Percentiles rank a stretch among this genome's conserved stretches.
Evolutionary conservation across 2,888 invertebrate genomes (phyloP).

Genomic region (Sinotaia quadrata): DNA sequence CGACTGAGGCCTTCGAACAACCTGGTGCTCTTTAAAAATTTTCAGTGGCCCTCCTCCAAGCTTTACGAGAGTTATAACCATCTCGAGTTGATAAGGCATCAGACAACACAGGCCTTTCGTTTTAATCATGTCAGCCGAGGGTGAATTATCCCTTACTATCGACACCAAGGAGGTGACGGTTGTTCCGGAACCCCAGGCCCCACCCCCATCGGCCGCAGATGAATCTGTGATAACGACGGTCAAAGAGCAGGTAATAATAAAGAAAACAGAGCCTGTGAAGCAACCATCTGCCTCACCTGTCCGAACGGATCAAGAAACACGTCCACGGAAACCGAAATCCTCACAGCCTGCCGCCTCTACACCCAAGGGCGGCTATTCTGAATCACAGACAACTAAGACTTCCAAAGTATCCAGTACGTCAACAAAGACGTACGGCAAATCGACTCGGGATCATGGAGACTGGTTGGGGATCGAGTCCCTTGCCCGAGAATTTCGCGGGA

Average conservation of each 20-base stretch:
- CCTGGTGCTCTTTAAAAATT: too few species aligned
- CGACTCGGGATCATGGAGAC: conserved; percentile 35
- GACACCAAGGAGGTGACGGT: conserved; percentile 12
- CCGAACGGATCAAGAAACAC: conserved; percentile 28
- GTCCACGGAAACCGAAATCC: conserved; percentile 31
- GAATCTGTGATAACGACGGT: conserved; percentile 17
- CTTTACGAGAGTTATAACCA: background rate
- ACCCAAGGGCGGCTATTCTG: conserved; percentile 20
- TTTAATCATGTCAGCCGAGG: conserved; percentile 36
- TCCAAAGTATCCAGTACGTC: conserved; percentile 12
- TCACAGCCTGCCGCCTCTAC: conserved; percentile 17
- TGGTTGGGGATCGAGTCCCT: conserved; percentile 38
- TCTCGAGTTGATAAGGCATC: background rate
- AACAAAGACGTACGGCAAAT: conserved; percentile 17
- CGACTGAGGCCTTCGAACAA: too few species aligned
- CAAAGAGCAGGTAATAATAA: conserved; percentile 31
- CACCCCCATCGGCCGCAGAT: conserved; percentile 14
- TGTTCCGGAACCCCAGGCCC: conserved; percentile 17
- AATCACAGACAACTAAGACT: conserved; percentile 19
- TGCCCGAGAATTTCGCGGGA: conserved; percentile 56
- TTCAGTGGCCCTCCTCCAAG: background rate
- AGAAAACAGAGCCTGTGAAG: conserved; percentile 25
- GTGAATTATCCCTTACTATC: conserved; percentile 11
- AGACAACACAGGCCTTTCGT: conserved; percentile 18
- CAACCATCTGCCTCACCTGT: conserved; percentile 28